Percentiles rank a stretch among this genome's conserved stretches.
Conservation (phyloP, 2,888 invertebrate species). For the Acleris sparsana region DNA sequence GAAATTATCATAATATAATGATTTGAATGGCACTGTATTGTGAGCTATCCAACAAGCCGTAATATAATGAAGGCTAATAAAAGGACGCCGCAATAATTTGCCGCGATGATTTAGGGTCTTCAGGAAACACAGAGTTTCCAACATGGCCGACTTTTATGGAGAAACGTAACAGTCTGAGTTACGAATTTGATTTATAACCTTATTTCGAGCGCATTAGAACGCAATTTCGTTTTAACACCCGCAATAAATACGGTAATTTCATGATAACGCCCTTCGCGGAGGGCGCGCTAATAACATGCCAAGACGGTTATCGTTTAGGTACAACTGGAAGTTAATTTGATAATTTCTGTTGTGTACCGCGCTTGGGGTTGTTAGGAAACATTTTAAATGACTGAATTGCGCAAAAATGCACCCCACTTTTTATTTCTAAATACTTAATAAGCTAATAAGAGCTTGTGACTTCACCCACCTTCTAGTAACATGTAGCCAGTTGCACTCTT, state of each 20-base stretch:
- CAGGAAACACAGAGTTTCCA: slow-evolving; percentile 51
- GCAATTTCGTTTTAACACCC: slow-evolving; percentile 11
- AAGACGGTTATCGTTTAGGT: slow-evolving; percentile 37
- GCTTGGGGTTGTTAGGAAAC: slow-evolving; percentile 32
- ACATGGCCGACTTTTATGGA: slow-evolving; percentile 50
- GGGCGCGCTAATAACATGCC: slow-evolving; percentile 50
- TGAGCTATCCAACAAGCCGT: slow-evolving; percentile 40
- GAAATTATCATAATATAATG: neutral
- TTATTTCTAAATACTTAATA: neutral
- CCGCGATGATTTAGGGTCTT: slow-evolving; percentile 56
- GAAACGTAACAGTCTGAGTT: slow-evolving; percentile 25
- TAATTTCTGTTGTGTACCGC: slow-evolving; percentile 22
- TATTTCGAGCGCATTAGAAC: slow-evolving; percentile 25
- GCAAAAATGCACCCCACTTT: slow-evolving; percentile 10
- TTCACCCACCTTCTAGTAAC: too few relatives aligned
- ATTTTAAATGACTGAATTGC: slow-evolving; percentile 33
- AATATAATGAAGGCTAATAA: slow-evolving; percentile 49
- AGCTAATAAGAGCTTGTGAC: neutral
- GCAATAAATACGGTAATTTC: slow-evolving; percentile 45
- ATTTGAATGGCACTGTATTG: slow-evolving; percentile 14
- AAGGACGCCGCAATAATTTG: slow-evolving; percentile 54
- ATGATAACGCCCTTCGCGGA: slow-evolving; percentile 50
- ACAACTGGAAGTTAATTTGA: slow-evolving; percentile 35
- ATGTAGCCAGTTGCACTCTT: too few relatives aligned
- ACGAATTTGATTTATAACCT: slow-evolving; percentile 29